phyloP scores from a whole-genome alignment of 2,113 vertebrate genomes.

The Pleuronectes platessa region DNA sequence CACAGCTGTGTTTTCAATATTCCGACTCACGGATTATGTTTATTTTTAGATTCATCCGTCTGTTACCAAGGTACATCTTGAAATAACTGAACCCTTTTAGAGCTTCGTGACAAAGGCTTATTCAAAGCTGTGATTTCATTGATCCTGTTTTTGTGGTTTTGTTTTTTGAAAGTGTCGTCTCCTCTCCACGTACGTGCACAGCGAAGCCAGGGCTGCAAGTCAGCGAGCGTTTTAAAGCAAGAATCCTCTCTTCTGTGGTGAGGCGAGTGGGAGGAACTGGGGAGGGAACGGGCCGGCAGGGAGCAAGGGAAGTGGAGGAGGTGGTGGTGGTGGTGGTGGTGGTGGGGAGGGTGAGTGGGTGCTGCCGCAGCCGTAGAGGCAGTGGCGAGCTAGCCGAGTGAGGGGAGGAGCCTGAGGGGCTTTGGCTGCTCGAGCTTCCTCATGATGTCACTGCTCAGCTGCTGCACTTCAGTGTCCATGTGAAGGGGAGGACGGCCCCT shows the following conservation, averaged over 20 bases:
- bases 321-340: neutral
- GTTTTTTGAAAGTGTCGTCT: neutral
- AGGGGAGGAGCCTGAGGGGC: conserved; percentile 54
- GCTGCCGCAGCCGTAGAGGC: conserved; percentile 40
- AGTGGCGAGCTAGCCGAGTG: conserved; percentile 18
- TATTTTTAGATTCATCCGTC: conserved; percentile 15
- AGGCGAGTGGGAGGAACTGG: conserved; percentile 63
- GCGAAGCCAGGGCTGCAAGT: conserved; percentile 13
- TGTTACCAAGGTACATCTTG: neutral
- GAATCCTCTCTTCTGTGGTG: conserved; percentile 45
- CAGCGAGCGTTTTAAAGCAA: conserved; percentile 47
- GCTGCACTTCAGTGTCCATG: conserved; percentile 66
- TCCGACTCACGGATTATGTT: neutral
- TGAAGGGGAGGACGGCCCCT: conserved; percentile 34
- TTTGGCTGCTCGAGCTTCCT: conserved; percentile 60
- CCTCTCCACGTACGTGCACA: conserved; percentile 11
- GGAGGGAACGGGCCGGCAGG: conserved; percentile 27
- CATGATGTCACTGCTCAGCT: conserved; percentile 77
- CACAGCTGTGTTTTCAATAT: conserved; percentile 5
- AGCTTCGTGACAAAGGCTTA: neutral
- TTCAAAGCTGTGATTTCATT: neutral
- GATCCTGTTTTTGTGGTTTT: neutral
- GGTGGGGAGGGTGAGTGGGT: conserved; percentile 31
- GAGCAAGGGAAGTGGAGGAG: conserved; percentile 11
- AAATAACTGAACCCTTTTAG: neutral